phyloP scores from a whole-genome alignment of 64 coral and sea anemone genomes.

The Trachythela sp. region DNA sequence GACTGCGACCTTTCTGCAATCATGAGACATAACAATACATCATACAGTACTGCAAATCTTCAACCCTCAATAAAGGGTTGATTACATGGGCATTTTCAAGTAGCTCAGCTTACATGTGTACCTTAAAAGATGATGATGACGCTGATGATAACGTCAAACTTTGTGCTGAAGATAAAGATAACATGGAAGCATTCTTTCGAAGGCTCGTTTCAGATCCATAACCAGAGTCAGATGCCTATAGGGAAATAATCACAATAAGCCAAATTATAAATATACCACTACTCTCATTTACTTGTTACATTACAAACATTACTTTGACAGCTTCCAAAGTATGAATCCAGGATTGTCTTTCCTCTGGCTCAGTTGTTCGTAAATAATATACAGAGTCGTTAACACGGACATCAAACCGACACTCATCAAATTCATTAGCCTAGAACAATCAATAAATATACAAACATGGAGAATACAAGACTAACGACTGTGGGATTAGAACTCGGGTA shows the following conservation, averaged over 20 bases:
- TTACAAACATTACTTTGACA: constrained; percentile 56
- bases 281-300: neutral
- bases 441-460: neutral
- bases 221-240: constrained; percentile 84
- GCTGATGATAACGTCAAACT: constrained; percentile 72
- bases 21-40: neutral
- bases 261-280: constrained; percentile 4
- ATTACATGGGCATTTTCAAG: too few relatives aligned
- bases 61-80: too few relatives aligned
- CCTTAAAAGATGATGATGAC: constrained; percentile 94
- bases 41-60: neutral
- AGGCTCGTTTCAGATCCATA: constrained; percentile 98
- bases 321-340: constrained; percentile 78
- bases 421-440: constrained; percentile 72
- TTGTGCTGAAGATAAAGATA: constrained; percentile 87
- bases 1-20: constrained; percentile 70
- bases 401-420: constrained; percentile 99
- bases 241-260: neutral
- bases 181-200: constrained; percentile 83
- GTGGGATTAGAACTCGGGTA: too few relatives aligned
- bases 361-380: constrained; percentile 77
- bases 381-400: constrained; percentile 96
- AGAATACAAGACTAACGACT: neutral
- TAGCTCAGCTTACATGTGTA: neutral
- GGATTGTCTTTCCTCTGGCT: constrained; percentile 60